Percentiles rank a stretch among this genome's conserved stretches.
These are phyloP conservation scores for Dryocosmus kuriphilus DNA, from an alignment of 2,888 invertebrate species.

Conservation along the genomic window DNA sequence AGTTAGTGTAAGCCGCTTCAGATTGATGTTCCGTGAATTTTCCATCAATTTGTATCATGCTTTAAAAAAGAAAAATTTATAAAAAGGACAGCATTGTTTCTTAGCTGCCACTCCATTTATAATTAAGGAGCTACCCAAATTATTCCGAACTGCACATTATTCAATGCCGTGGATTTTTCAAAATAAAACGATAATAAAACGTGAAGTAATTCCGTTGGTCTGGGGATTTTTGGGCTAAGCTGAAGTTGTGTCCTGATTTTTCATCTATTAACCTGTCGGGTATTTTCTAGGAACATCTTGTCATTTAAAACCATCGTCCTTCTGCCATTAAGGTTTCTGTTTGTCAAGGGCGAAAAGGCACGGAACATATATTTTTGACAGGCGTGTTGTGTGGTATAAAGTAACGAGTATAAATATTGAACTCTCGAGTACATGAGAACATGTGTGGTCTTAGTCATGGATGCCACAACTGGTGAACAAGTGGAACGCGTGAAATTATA, in stretches of 20 bases:
- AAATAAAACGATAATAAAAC: not conserved
- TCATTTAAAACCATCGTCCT: constrained; percentile 18
- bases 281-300: not conserved
- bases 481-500: constrained; percentile 14
- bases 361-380: constrained; percentile 1
- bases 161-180: not conserved
- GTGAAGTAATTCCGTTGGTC: too few species aligned
- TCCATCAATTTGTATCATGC: too few species aligned
- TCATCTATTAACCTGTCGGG: not conserved
- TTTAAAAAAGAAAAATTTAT: too few species aligned
- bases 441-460: not conserved
- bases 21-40: too few species aligned
- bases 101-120: too few species aligned
- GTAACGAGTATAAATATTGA: not conserved
- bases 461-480: not conserved
- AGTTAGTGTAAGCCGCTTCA: too few species aligned
- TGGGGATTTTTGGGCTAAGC: not conserved
- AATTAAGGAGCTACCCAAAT: too few species aligned
- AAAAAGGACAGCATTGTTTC: too few species aligned
- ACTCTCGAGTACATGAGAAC: not conserved
- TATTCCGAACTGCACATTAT: not conserved
- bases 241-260: not conserved
- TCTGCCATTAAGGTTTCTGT: constrained; percentile 13
- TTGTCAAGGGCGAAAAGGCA: constrained; percentile 11
- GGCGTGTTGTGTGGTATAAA: constrained; percentile 1